A percentile compares a stretch with the other conserved stretches of the same genome.
phyloP scores from a whole-genome alignment of 2,888 invertebrate genomes.

The Prosopocoilus inquinatus region DNA sequence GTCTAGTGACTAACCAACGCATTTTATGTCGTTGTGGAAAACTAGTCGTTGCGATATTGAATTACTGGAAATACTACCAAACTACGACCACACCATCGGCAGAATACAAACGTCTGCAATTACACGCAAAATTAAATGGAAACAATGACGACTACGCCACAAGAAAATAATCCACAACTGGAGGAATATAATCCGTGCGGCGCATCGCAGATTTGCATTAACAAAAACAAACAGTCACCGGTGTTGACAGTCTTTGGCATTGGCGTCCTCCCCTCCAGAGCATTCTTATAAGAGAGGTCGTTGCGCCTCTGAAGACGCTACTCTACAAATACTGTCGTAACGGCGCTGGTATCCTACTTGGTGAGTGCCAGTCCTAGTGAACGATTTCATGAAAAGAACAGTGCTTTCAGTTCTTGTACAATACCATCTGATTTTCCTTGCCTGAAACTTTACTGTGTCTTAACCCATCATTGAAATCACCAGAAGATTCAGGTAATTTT shows the following conservation, averaged over 20 bases:
- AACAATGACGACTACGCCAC: conserved; percentile 12
- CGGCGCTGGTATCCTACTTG: conserved; percentile 15
- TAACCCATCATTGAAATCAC: no score
- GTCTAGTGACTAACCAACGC: no score
- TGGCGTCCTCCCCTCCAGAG: conserved; percentile 43
- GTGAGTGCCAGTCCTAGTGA: conserved; percentile 11
- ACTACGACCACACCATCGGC: background rate
- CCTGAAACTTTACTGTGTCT: no score
- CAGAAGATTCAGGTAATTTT: no score
- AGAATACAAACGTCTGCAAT: conserved; percentile 16
- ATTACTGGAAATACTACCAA: conserved; percentile 5
- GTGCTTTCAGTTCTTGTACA: no score
- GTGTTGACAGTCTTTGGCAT: conserved; percentile 32
- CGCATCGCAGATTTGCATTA: conserved; percentile 26
- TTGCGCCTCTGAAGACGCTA: conserved; percentile 39
- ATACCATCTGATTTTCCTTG: no score
- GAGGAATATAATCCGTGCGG: conserved; percentile 23
- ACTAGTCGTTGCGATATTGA: background rate
- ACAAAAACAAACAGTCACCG: conserved; percentile 26
- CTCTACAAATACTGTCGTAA: conserved; percentile 29
- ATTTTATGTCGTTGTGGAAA: no score
- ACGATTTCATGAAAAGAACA: background rate
- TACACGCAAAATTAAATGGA: conserved; percentile 18
- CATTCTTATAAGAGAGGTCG: conserved; percentile 49
- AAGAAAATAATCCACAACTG: conserved; percentile 18